Evolutionary conservation across 2,888 invertebrate species (phyloP).

Genomic region (Erynnis tages): DNA sequence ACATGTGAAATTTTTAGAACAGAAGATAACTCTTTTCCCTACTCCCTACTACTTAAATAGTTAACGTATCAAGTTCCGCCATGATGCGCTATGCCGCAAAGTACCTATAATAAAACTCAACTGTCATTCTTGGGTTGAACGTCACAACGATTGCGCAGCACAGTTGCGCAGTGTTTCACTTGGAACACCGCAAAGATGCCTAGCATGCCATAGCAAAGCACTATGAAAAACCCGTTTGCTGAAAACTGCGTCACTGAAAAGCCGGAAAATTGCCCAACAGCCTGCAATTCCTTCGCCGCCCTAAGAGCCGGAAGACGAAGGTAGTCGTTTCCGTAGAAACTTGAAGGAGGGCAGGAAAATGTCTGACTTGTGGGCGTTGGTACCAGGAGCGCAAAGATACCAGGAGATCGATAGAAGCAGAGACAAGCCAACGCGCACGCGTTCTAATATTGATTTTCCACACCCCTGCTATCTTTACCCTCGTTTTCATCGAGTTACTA

Average conservation of each 20-base stretch:
- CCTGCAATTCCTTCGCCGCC: slow-evolving; percentile 46
- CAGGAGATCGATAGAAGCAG: slow-evolving; percentile 36
- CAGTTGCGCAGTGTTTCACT: slow-evolving; percentile 48
- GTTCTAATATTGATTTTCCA: slow-evolving; percentile 51
- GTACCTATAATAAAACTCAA: too few species aligned
- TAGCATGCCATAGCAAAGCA: too few species aligned
- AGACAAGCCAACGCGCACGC: slow-evolving; percentile 49
- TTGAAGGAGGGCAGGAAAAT: slow-evolving; percentile 74
- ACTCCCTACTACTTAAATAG: too few species aligned
- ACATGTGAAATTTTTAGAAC: too few species aligned
- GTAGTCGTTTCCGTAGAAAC: slow-evolving; percentile 59
- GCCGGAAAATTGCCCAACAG: slow-evolving; percentile 13
- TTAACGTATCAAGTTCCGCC: too few species aligned
- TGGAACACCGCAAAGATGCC: not conserved
- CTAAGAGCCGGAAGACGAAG: slow-evolving; percentile 63
- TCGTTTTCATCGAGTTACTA: not conserved
- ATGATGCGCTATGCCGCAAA: too few species aligned
- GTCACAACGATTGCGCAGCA: slow-evolving; percentile 55
- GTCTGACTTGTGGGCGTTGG: slow-evolving; percentile 76
- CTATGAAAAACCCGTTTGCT: slow-evolving; percentile 11
- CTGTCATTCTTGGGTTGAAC: too few species aligned
- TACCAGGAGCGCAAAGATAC: slow-evolving; percentile 57
- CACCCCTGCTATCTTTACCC: slow-evolving; percentile 4
- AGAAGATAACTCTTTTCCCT: too few species aligned
- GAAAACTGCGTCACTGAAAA: slow-evolving; percentile 10